Evolutionary conservation across 2,888 invertebrate genomes (phyloP).

Genomic region (Megalurothrips usitatus): DNA sequence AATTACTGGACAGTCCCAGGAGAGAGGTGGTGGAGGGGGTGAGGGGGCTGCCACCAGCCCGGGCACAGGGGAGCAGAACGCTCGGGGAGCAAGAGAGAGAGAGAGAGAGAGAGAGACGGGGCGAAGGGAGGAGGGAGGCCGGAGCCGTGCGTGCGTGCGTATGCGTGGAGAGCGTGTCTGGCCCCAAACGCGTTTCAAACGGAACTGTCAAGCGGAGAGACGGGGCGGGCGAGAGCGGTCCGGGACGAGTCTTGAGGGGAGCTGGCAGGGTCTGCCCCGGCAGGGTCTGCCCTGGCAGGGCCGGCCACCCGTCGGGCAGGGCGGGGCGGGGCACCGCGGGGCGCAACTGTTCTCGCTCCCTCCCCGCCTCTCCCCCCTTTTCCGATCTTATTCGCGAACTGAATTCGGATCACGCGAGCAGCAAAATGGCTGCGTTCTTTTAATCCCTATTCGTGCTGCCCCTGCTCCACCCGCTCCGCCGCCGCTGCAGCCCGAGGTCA

Average conservation of each 20-base stretch:
- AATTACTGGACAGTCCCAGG: constrained; percentile 21
- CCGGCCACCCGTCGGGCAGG: background rate
- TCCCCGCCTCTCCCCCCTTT: background rate
- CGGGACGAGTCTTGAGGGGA: constrained; percentile 13
- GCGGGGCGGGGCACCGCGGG: background rate
- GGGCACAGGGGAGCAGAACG: background rate
- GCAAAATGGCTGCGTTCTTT: constrained; percentile 16
- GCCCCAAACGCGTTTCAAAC: constrained; percentile 25
- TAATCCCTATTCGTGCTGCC: background rate
- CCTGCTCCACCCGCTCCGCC: background rate
- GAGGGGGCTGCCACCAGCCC: background rate
- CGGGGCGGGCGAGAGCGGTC: background rate
- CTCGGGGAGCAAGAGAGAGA: background rate
- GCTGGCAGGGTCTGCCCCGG: background rate
- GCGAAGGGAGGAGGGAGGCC: background rate
- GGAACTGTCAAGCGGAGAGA: constrained; percentile 15
- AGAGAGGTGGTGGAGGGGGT: background rate
- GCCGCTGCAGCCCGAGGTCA: background rate
- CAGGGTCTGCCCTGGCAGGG: background rate
- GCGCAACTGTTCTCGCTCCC: background rate
- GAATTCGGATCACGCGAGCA: constrained; percentile 13
- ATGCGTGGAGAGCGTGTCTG: constrained; percentile 4
- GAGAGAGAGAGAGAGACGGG: background rate
- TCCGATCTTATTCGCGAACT: constrained; percentile 12
- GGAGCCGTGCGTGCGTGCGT: background rate